These are phyloP conservation scores for Stramonita haemastoma DNA, from an alignment of 2,888 invertebrate species.

Conservation along the genomic window DNA sequence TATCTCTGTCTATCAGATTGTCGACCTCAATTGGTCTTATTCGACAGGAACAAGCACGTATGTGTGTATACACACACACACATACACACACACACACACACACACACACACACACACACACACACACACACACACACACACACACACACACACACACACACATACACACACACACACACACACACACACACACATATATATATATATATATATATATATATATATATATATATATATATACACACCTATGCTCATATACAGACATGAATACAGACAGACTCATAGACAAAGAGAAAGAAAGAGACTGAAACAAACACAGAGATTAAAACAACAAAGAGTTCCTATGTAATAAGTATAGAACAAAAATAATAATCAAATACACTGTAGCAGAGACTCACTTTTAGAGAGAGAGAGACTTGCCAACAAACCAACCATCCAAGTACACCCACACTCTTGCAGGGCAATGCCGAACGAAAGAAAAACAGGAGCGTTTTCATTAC, in stretches of 20 bases:
- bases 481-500: background rate
- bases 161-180: no score
- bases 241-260: background rate
- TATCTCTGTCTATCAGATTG: no score
- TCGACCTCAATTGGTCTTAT: no score
- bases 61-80: background rate
- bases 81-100: conserved; percentile 3
- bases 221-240: no score
- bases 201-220: no score
- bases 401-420: background rate
- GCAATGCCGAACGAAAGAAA: background rate
- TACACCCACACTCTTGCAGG: background rate
- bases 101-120: conserved; percentile 12
- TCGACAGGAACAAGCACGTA: no score
- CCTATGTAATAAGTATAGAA: no score
- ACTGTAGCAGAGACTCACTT: no score
- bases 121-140: background rate
- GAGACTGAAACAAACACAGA: background rate
- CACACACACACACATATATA: no score
- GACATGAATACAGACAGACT: background rate
- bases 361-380: no score
- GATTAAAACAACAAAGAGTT: background rate
- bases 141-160: background rate
- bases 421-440: background rate
- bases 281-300: background rate